Evolutionary conservation across 2,888 invertebrate species (phyloP).

Genomic region (Oxytorus armatus): DNA sequence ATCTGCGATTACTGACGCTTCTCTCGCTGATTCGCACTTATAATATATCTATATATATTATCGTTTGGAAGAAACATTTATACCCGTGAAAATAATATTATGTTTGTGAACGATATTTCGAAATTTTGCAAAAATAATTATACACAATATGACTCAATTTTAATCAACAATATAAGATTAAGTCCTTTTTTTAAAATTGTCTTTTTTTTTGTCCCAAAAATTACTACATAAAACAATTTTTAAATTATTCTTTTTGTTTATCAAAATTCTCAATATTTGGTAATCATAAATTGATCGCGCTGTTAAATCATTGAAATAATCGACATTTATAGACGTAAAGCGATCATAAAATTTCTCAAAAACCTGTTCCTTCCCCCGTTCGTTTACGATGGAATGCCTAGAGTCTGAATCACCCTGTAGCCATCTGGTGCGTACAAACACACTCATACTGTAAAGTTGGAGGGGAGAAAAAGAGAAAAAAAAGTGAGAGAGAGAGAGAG

Average conservation of each 20-base stretch:
- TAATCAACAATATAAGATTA: too few relatives aligned
- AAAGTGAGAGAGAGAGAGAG: slow-evolving; percentile 18
- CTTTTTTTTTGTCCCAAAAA: not conserved
- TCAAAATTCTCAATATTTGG: not conserved
- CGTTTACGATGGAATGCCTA: slow-evolving; percentile 53
- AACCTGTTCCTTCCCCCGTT: slow-evolving; percentile 27
- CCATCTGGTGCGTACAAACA: slow-evolving; percentile 49
- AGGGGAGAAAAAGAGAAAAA: slow-evolving; percentile 9
- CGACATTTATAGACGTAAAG: not conserved
- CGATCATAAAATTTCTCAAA: slow-evolving; percentile 23
- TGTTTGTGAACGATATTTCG: not conserved
- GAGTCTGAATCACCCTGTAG: slow-evolving; percentile 60
- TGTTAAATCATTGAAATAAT: not conserved
- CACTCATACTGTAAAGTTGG: slow-evolving; percentile 8
- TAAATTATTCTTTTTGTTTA: not conserved
- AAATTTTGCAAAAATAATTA: too few relatives aligned
- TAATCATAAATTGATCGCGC: not conserved
- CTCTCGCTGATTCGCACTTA: too few relatives aligned
- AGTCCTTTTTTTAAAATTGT: too few relatives aligned
- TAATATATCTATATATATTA: not conserved
- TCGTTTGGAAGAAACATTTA: too few relatives aligned
- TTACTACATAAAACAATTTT: not conserved
- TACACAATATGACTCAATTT: too few relatives aligned
- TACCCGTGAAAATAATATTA: too few relatives aligned
- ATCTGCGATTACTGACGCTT: too few relatives aligned